phyloP scores from a whole-genome alignment of 1,140 invertebrate genomes.

The Atta texana region DNA sequence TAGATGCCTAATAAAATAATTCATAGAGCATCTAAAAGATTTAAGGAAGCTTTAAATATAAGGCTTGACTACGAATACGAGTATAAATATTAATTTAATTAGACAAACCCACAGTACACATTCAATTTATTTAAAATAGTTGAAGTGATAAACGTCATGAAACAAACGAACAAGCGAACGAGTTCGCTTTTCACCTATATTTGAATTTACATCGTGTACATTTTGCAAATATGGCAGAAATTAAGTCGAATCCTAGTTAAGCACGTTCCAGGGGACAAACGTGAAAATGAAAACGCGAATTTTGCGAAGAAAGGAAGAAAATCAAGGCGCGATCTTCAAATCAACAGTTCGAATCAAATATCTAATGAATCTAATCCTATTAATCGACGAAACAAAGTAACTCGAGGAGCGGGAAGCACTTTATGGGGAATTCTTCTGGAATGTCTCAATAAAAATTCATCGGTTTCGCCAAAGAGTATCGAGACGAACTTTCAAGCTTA shows the following conservation, averaged over 20 bases:
- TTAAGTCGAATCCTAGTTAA: constrained; percentile 8
- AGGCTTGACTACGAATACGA: too few species aligned
- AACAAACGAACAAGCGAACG: too few species aligned
- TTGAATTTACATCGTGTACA: too few species aligned
- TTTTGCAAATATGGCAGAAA: neutral
- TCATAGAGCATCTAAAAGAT: too few species aligned
- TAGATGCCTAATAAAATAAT: too few species aligned
- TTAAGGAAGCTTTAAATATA: too few species aligned
- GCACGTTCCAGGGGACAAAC: neutral
- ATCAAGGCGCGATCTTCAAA: neutral
- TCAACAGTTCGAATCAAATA: constrained; percentile 12
- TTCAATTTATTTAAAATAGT: neutral
- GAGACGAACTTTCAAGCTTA: constrained; percentile 53
- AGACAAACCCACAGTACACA: neutral
- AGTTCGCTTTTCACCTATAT: too few species aligned
- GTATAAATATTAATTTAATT: neutral
- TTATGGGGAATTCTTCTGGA: constrained; percentile 69
- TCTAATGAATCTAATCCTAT: neutral
- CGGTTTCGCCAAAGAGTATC: constrained; percentile 57
- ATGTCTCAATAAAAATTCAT: constrained; percentile 70
- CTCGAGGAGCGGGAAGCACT: constrained; percentile 19
- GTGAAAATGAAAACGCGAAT: neutral
- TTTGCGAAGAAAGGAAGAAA: neutral
- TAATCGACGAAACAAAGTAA: constrained; percentile 47
- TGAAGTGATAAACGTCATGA: neutral